phyloP scores from a whole-genome alignment of 1,140 invertebrate genomes.

The Ceratina australensis region DNA sequence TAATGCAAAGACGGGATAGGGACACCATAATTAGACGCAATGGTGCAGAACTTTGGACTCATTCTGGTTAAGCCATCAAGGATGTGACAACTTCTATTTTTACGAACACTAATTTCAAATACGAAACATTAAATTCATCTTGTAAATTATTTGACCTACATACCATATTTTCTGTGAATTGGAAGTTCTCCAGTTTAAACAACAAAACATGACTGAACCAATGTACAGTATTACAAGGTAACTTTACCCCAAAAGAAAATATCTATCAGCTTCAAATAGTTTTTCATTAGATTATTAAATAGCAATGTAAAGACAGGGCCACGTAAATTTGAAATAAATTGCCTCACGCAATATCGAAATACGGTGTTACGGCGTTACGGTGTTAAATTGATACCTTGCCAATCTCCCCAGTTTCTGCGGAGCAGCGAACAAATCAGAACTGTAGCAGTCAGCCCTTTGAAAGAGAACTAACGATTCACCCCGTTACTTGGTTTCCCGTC shows the following conservation, averaged over 20 bases:
- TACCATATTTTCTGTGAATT: neutral
- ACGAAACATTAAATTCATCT: neutral
- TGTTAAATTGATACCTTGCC: neutral
- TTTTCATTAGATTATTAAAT: too few relatives aligned
- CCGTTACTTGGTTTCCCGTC: slow-evolving; percentile 11
- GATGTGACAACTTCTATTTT: slow-evolving; percentile 61
- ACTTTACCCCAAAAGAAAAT: too few relatives aligned
- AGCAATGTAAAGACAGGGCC: too few relatives aligned
- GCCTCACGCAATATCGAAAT: neutral
- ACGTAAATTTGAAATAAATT: too few relatives aligned
- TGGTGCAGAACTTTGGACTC: slow-evolving; percentile 75
- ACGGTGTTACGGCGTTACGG: neutral
- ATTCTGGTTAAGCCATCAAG: slow-evolving; percentile 74
- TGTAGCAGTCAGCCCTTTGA: neutral
- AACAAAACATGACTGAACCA: too few relatives aligned
- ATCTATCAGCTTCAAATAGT: too few relatives aligned
- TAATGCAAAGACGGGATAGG: slow-evolving; percentile 67
- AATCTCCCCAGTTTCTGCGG: neutral
- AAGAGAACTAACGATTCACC: slow-evolving; percentile 14
- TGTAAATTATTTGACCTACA: neutral
- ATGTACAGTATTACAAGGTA: too few relatives aligned
- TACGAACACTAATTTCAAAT: slow-evolving; percentile 23
- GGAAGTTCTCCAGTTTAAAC: too few relatives aligned
- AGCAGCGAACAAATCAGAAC: neutral
- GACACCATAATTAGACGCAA: slow-evolving; percentile 73